A percentile compares a stretch with the other conserved stretches of the same genome.
phyloP scores from a whole-genome alignment of 1,140 invertebrate species.

The Bombus sylvicola region DNA sequence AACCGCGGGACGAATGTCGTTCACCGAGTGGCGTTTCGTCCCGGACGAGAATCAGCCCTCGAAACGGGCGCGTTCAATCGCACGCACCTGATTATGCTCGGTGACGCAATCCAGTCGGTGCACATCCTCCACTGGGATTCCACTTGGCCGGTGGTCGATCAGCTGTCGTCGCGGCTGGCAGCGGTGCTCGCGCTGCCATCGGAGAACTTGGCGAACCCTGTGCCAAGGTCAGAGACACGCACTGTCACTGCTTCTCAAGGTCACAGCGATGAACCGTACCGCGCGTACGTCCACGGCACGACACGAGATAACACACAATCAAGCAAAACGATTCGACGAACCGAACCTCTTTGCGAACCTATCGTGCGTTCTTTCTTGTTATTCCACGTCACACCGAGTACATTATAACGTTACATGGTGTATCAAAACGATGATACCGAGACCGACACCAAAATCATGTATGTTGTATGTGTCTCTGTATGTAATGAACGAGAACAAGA shows the following conservation, averaged over 20 bases:
- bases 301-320: not conserved
- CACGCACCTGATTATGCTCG: constrained; percentile 44
- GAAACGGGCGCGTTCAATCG: not conserved
- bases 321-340: not conserved
- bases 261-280: constrained; percentile 19
- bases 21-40: not conserved
- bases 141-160: constrained; percentile 34
- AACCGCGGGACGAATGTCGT: constrained; percentile 3
- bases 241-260: constrained; percentile 60
- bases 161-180: constrained; percentile 32
- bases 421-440: not conserved
- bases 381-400: not conserved
- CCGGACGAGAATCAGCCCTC: not conserved
- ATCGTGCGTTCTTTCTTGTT: not conserved
- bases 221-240: constrained; percentile 55
- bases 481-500: not conserved
- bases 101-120: constrained; percentile 6
- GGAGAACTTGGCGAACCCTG: constrained; percentile 45
- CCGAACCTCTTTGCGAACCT: not conserved
- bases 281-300: not conserved
- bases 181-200: constrained; percentile 25
- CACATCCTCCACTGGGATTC: constrained; percentile 13
- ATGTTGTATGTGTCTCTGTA: not conserved
- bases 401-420: not conserved
- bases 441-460: not conserved